Evolutionary conservation across 2,797 vertebrate species (phyloP).

Genomic region (Pempheris klunzingeri): DNA sequence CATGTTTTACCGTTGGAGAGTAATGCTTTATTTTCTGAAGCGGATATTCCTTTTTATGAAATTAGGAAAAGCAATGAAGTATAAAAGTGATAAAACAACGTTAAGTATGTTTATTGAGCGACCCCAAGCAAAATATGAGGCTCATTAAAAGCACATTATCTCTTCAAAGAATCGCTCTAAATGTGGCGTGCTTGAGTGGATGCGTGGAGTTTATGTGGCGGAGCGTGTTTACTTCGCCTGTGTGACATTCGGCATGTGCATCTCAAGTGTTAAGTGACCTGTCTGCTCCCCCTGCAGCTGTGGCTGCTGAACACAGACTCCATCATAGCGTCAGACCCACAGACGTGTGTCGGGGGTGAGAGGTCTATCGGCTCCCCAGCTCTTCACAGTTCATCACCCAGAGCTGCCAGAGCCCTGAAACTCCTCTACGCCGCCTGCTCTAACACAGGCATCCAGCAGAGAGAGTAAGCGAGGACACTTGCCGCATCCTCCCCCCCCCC

Average conservation of each 20-base stretch:
- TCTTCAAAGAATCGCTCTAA: background rate
- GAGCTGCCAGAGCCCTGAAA: constrained; percentile 87
- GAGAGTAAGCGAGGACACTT: constrained; percentile 87
- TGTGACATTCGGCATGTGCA: background rate
- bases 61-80: background rate
- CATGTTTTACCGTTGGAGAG: background rate
- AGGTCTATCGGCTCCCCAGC: constrained; percentile 70
- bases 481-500: background rate
- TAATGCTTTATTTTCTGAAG: background rate
- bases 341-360: constrained; percentile 60
- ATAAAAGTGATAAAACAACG: background rate
- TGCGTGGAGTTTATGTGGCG: background rate
- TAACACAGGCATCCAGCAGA: constrained; percentile 79
- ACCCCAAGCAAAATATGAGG: background rate
- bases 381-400: constrained; percentile 68
- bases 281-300: constrained; percentile 83
- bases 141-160: constrained; percentile 14
- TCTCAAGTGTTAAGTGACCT: constrained; percentile 49
- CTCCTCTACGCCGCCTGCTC: constrained; percentile 91
- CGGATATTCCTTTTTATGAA: background rate
- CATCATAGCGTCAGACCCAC: constrained; percentile 86
- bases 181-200: background rate
- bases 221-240: background rate
- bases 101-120: background rate
- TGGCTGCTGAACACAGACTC: constrained; percentile 97